Evolutionary conservation across 1,140 invertebrate species (phyloP).

Genomic region (Laupala kohalensis): DNA sequence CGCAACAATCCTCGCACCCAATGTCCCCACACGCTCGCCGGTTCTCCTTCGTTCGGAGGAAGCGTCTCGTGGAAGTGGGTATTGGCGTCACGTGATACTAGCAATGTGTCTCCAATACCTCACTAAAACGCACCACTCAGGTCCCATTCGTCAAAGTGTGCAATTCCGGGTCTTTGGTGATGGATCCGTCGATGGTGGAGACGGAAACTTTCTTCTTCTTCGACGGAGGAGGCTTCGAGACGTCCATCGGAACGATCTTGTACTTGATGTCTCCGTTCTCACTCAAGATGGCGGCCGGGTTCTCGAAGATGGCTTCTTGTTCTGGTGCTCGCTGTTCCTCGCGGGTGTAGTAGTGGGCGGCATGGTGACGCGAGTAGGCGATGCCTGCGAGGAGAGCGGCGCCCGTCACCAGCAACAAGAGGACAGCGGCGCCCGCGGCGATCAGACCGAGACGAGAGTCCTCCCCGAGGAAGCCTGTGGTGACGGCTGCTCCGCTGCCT

Average conservation of each 20-base stretch:
- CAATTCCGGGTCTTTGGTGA: slow-evolving; percentile 26
- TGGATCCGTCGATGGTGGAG: slow-evolving; percentile 30
- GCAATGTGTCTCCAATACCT: slow-evolving; percentile 13
- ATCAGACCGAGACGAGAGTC: slow-evolving; percentile 42
- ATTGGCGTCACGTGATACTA: slow-evolving; percentile 2
- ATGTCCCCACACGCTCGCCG: not conserved
- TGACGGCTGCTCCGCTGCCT: slow-evolving; percentile 17
- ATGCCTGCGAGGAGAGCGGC: slow-evolving; percentile 34
- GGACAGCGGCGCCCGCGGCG: slow-evolving; percentile 33
- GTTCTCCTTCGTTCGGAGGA: not conserved
- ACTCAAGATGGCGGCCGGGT: slow-evolving; percentile 20
- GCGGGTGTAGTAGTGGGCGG: slow-evolving; percentile 57
- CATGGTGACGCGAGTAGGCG: slow-evolving; percentile 43
- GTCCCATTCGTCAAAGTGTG: slow-evolving; percentile 21
- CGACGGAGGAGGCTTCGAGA: slow-evolving; percentile 1
- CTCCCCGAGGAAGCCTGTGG: slow-evolving; percentile 24
- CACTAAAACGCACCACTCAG: slow-evolving; percentile 15
- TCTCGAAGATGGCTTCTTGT: slow-evolving; percentile 32
- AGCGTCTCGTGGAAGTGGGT: not conserved
- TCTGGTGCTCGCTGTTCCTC: slow-evolving; percentile 42
- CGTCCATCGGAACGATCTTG: slow-evolving; percentile 14
- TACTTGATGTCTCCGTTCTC: slow-evolving; percentile 19
- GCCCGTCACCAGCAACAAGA: slow-evolving; percentile 35
- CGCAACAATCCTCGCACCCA: not conserved
- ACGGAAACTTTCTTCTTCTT: slow-evolving; percentile 22